Base-by-base conservation (phyloP, 2,888 invertebrate genomes). In the Cosmopolites sordidus region DNA sequence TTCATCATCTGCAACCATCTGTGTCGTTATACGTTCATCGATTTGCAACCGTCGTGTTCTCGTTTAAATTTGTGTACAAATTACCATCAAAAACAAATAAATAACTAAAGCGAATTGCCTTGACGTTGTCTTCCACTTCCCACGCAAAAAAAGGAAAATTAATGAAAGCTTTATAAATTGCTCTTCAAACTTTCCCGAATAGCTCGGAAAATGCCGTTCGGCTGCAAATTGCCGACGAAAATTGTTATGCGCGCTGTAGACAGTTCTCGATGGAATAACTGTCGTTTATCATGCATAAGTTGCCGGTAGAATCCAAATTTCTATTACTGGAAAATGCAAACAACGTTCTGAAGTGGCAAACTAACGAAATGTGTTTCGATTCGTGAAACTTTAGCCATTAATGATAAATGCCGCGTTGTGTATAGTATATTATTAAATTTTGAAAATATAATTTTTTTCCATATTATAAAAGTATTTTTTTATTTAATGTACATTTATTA, bases 211-310 rank as follows among this genome's bases (percentile, higher is more conserved):
- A 33, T 33, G 33, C 33, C 33, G 33, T 33, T 33, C 3, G 27
- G 27, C 27, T 27, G 33, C 33, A 33, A 33, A 33, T 33, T 33
- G 33, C 5, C 33, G 12, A 12, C 5, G 33, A 33, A 33, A 33
- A 33, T 33, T 33, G 33, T 33, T 33, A n/a, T 33, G n/a, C 5
- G 33, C 8, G 33, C 12, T 11, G 33, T 33, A 33, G 33, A 33
- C 11, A 5, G 12, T 33, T 33, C 33, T 12, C 33, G 11, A 12
- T 33, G 33, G 33, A 33, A 33, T 33, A 33, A 33, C 5, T 33
- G 33, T 33, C 33, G 33, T 33, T 33, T 33, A 33, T 33, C 33
- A 33, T 33, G 33, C 33, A 33, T 33, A 33, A 33, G 33, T 33
- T n/a, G n/a, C 33, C 8, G 33, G 33, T 33, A 11, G 33, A 33